Evolutionary conservation across 2,113 vertebrate species (phyloP), one percentile per base, ranked within the genome.

Genomic region (Propithecus coquereli): DNA sequence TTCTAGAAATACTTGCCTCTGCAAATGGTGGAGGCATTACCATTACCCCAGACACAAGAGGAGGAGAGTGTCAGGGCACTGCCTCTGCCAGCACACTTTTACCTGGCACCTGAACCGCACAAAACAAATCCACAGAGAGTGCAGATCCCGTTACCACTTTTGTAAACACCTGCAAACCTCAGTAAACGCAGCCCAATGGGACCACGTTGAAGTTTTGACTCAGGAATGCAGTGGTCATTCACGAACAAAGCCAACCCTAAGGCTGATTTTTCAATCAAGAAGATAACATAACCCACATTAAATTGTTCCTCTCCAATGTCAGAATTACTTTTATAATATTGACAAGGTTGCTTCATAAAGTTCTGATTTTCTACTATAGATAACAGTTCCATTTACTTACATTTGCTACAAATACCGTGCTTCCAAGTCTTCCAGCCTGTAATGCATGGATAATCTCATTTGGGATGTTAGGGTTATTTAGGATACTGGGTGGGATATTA

Each of bases 381-480:
- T 12, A 90, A 16, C 10, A n/a, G 82, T 82, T 85, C 90, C 23
- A 9, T 95, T 57, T 96, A 98, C 99, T 99, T 96, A 99, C 99
- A 96, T 99, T 99, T 90, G 99, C 99, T 97, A 99, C 99, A 97
- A 99, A 99, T 90, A 99, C 98, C 0, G 99, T 99, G 98, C 99
- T 99, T 96, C 99, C 99, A 12, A 99, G 99, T 95, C 99, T 99
- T 96, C 99, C 99, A 61, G 99, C 99, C 98, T 99, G 99, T 34
- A 99, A 99, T 54, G 99, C 99, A 70, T 99, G 99, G 97, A 99
- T 99, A 98, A 99, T 98, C 98, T 99, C 99, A 27, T 99, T 99
- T 97, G 99, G 99, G 95, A 99, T 99, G 98, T 99, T 99, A 93
- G 99, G 99, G 97, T 99, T 99, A 98, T 99, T 99, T 98, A 99